Percentiles rank a stretch among this genome's conserved stretches.
Conservation (phyloP, 1,140 invertebrate genomes). For the Nasonia longicornis region DNA sequence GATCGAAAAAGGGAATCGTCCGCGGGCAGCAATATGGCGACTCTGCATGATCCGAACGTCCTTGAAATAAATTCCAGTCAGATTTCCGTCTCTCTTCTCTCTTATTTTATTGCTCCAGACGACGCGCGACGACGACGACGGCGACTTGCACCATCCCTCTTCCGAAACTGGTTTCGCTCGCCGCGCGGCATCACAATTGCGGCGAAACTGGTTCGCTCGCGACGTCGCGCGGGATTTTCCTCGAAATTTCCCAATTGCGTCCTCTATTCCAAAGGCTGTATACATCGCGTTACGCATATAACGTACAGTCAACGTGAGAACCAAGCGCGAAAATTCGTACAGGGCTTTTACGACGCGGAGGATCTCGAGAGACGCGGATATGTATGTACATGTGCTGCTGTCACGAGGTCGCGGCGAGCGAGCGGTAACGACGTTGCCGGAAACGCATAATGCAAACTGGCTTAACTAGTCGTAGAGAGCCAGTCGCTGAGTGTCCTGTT, state of each 20-base stretch:
- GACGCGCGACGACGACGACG: neutral
- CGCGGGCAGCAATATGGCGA: neutral
- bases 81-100: constrained; percentile 45
- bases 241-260: constrained; percentile 7
- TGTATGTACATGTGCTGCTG: neutral
- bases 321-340: neutral
- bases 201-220: constrained; percentile 2
- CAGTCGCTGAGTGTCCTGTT: constrained; percentile 50
- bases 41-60: constrained; percentile 40
- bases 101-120: neutral
- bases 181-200: neutral
- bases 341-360: no score
- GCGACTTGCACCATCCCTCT: neutral
- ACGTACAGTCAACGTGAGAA: no score
- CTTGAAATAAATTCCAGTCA: constrained; percentile 48
- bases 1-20: constrained; percentile 21
- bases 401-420: constrained; percentile 28
- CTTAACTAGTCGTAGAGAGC: constrained; percentile 55
- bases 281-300: no score
- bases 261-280: neutral
- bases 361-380: neutral
- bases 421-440: constrained; percentile 46
- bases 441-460: constrained; percentile 51
- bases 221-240: neutral
- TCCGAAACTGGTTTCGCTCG: constrained; percentile 7